Conservation (phyloP, 2,113 vertebrate species). For the Electrona antarctica region DNA sequence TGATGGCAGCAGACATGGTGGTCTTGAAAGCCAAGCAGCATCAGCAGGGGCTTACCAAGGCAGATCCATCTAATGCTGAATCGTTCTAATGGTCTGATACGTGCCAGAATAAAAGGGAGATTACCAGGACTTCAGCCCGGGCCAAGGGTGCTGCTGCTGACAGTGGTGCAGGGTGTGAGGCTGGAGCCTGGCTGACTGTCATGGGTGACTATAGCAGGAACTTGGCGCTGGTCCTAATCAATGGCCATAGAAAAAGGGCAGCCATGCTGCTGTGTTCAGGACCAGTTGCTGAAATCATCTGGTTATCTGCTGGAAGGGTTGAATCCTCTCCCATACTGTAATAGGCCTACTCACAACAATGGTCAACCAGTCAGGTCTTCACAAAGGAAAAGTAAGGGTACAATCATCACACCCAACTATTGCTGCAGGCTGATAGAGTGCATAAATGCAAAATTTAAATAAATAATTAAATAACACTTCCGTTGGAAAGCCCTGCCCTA, state of each 20-base stretch:
- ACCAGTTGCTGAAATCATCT: conserved; percentile 14
- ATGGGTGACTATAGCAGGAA: conserved; percentile 11
- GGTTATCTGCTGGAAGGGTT: conserved; percentile 12
- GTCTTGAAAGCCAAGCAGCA: conserved; percentile 29
- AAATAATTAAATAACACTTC: too few relatives aligned
- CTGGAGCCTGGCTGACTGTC: conserved; percentile 14
- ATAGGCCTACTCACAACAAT: too few relatives aligned
- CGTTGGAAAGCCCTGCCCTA: too few relatives aligned
- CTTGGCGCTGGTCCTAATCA: background rate
- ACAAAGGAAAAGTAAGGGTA: too few relatives aligned
- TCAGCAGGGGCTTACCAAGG: conserved; percentile 38
- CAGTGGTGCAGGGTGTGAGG: conserved; percentile 1
- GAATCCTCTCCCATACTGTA: background rate
- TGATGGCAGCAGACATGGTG: background rate
- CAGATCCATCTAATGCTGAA: conserved; percentile 52
- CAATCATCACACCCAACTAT: too few relatives aligned
- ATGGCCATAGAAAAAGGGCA: background rate
- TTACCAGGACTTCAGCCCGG: conserved; percentile 31
- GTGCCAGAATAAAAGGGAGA: conserved; percentile 11
- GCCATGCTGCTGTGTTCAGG: conserved; percentile 5
- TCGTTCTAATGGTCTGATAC: conserved; percentile 36
- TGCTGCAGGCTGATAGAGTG: too few relatives aligned
- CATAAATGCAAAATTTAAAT: too few relatives aligned
- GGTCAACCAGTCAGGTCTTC: too few relatives aligned
- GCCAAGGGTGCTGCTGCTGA: conserved; percentile 3